These are phyloP conservation scores for Dolichoris vasculosae DNA, from an alignment of 1,140 invertebrate species.

Conservation along the genomic window DNA sequence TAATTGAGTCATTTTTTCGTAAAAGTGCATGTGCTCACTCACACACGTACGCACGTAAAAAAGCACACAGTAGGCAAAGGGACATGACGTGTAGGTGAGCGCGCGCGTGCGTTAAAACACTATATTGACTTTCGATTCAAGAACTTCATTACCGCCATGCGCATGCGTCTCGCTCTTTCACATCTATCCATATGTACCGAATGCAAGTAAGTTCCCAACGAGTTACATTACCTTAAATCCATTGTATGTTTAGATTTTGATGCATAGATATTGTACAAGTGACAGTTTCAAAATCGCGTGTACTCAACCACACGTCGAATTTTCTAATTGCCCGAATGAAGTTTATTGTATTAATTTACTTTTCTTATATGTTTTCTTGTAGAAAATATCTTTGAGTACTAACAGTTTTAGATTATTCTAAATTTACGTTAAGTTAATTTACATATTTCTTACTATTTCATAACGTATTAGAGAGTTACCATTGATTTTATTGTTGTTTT, in stretches of 20 bases:
- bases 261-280: background rate
- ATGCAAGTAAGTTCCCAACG: background rate
- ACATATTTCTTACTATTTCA: too few relatives aligned
- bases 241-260: background rate
- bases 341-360: background rate
- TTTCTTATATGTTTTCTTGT: background rate
- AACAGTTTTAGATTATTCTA: too few relatives aligned
- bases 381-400: too few relatives aligned
- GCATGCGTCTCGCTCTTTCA: conserved; percentile 14
- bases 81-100: background rate
- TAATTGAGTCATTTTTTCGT: too few relatives aligned
- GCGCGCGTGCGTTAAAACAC: too few relatives aligned
- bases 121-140: conserved; percentile 50
- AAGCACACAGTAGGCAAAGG: too few relatives aligned
- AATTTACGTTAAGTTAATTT: too few relatives aligned
- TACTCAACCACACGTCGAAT: background rate
- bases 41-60: background rate
- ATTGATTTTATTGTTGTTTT: too few relatives aligned
- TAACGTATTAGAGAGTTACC: too few relatives aligned
- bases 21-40: too few relatives aligned
- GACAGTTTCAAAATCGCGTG: background rate
- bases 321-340: background rate
- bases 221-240: background rate
- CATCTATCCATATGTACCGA: background rate
- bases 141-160: conserved; percentile 39